Evolutionary conservation across 2,888 invertebrate genomes (phyloP), one percentile per base, ranked within the genome.

Genomic region (Eristalinus aeneus): DNA sequence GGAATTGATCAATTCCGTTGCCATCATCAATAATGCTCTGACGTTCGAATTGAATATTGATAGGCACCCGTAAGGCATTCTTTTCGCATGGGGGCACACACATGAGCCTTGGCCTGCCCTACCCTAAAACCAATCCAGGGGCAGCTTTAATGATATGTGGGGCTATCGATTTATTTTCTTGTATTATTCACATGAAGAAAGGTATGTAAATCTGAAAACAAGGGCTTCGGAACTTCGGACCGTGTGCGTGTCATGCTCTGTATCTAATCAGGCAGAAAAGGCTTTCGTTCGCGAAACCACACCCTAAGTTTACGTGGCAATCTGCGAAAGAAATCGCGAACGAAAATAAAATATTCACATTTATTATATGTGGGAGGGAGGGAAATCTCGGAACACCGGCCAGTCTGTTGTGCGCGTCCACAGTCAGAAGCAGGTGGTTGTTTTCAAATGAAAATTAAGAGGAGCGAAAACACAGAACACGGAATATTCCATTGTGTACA

Each of bases 11-110:
- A 32, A 58, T 67, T 67, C 23, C n/a, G 16, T 53, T 58, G 58
- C 32, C 27, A 10, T 67, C 58, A 75, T 75, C 31, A 75, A 60
- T 67, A 75, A 67, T 67, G 46, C 20, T 23, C n/a, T 12, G 22
- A 67, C 12, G 32, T 60, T 65, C 54, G 12, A n/a, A 67, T 75
- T 10, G 46, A 60, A 67, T 67, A 60, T 67, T 75, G 32, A 75
- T 75, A 67, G 58, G 3, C 12, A 36, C 54, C 56, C 60, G 46
- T 11, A 58, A 23, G 58, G 36, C 56, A 56, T 56, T 56, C 56
- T 31, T 22, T 58, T 65, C 31, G 27, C 73, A 46, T 74, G 22
- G 46, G 65, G 39, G 20, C 20, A 56, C 56, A 10, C 23, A 56
- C 16, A 11, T 27, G 5, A 27, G 5, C 27, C 54, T 32, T 36